Evolutionary conservation across 2,888 invertebrate genomes (phyloP), one percentile per base, ranked within the genome.

Genomic region (Hermaeophaga mercurialis): DNA sequence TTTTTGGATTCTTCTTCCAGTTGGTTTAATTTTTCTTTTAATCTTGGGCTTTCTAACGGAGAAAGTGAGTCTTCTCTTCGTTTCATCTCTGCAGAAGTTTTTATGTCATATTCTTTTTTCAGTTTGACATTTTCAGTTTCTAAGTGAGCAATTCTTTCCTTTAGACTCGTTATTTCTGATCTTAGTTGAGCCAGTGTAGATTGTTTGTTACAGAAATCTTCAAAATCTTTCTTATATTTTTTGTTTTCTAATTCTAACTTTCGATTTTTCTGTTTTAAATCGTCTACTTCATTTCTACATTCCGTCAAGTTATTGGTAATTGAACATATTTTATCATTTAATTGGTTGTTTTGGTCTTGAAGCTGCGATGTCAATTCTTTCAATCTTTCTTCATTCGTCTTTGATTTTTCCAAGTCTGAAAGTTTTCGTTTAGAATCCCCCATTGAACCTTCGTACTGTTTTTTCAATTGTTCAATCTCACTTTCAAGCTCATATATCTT

Each of bases 151-250:
- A 67, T 26, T 15, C 52, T 53, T 43, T 61, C 53, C 39, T 56
- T 63, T 12, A 66, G 34, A 28, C 53, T 61, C 1, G 56, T 31
- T 6, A 55, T 68, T 5, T 69, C 66, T 12, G 41, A 52, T 59
- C 68, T 63, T n/a, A 60, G 11, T 34, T 60, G 28, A n/a, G n/a
- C n/a, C n/a, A n/a, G n/a, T n/a, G n/a, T n/a, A n/a, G n/a, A n/a
- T 28, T 28, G 6, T 6, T 8, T 9, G 28, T 28, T 28, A 8
- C 2, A 26, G 5, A 63, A 57, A 1, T 36, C 39, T 12, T 66
- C 65, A 17, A 68, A 47, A 28, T 68, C 64, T 15, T 61, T 63
- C 45, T 66, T 69, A n/a, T 69, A 44, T 52, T 66, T 65, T n/a
- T 48, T 39, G 36, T 63, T 64, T 39, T 67, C 64, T 12, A 54